phyloP scores from a whole-genome alignment of 2,888 invertebrate genomes.

The Drosophila sordidula region DNA sequence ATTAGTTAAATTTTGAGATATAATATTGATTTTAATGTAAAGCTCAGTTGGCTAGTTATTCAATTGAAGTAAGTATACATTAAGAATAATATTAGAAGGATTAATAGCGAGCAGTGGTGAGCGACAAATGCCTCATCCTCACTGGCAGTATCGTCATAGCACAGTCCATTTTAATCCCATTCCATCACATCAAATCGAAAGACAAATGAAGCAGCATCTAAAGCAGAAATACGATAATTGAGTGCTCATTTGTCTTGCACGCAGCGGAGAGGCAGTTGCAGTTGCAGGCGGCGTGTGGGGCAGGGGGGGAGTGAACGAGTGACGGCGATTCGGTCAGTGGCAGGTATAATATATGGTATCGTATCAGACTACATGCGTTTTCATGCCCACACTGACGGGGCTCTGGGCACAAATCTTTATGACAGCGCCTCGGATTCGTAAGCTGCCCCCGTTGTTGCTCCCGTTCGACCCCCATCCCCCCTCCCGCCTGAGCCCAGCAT shows the following conservation, averaged over 20 bases:
- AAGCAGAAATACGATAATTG: constrained; percentile 79
- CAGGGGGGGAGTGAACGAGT: constrained; percentile 6
- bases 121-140: not conserved
- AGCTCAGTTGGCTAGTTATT: too few species aligned
- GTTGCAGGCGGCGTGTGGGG: constrained; percentile 20
- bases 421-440: constrained; percentile 65
- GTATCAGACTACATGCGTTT: constrained; percentile 66
- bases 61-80: too few species aligned
- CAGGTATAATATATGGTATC: constrained; percentile 69
- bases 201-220: constrained; percentile 75
- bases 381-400: constrained; percentile 68
- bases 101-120: too few species aligned
- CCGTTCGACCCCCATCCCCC: not conserved
- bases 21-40: too few species aligned
- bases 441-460: constrained; percentile 29
- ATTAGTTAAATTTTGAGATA: too few species aligned
- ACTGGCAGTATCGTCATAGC: not conserved
- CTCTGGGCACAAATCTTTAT: constrained; percentile 68
- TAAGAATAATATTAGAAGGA: too few species aligned
- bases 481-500: constrained; percentile 48
- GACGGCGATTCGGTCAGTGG: constrained; percentile 50
- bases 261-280: constrained; percentile 56
- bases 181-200: constrained; percentile 56
- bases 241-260: constrained; percentile 77
- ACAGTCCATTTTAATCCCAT: constrained; percentile 22